A percentile compares a stretch with the other conserved stretches of the same genome.
These are phyloP conservation scores for Macrosiphum euphorbiae DNA, from an alignment of 2,888 invertebrate genomes.

Conservation along the genomic window DNA sequence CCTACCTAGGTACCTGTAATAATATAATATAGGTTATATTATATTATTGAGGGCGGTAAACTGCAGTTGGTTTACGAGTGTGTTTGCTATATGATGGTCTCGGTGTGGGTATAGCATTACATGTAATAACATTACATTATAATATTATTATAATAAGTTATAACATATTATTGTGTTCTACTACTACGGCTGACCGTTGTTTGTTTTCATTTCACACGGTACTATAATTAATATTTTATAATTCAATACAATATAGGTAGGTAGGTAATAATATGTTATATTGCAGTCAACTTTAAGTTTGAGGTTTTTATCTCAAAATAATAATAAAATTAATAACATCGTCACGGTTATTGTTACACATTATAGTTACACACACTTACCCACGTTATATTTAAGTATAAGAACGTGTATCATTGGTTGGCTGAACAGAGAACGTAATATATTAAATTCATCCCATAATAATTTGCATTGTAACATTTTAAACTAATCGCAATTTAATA, in stretches of 20 bases:
- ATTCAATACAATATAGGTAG: background rate
- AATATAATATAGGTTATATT: background rate
- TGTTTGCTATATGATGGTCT: background rate
- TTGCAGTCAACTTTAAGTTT: background rate
- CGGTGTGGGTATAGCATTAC: background rate
- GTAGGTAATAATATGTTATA: background rate
- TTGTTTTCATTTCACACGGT: background rate
- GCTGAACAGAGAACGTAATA: background rate
- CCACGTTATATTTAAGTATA: background rate
- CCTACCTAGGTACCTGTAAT: background rate
- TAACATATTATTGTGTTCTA: background rate
- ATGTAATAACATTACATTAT: background rate
- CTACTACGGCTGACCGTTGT: background rate
- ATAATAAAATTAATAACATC: background rate
- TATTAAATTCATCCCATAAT: background rate
- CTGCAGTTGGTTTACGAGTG: background rate
- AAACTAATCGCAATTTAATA: constrained; percentile 17
- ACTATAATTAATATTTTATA: background rate
- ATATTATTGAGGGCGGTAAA: background rate
- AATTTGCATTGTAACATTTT: background rate
- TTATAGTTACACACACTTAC: background rate
- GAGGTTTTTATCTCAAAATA: background rate
- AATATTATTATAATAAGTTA: background rate
- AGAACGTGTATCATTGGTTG: background rate
- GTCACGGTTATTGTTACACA: background rate